Base-by-base conservation (phyloP, 2,888 invertebrate species). In the Phymatocera aterrima region DNA sequence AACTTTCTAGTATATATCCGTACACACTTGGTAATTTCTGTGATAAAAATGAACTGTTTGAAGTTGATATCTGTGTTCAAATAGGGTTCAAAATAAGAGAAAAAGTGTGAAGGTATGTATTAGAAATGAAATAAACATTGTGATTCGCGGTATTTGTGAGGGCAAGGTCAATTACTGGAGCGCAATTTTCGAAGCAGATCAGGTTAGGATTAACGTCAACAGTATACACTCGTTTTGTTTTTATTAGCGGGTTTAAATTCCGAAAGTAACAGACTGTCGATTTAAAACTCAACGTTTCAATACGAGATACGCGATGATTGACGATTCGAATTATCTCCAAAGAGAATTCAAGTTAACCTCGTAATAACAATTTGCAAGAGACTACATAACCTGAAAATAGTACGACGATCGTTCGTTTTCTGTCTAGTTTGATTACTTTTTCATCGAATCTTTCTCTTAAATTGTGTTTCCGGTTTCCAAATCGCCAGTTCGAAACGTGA, bases 151-250 rank as follows among this genome's bases (percentile, higher is more conserved):
- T 10, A 10, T 64, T 37, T 6, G 8, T 37, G 24, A n/a, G 18
- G 61, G 37, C 34, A 64, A 31, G 18, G 18, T 37, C 18, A 10
- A 64, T 34, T 37, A n/a, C n/a, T 10, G 18, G 18, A 15, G 6
- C 61, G 10, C 15, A 64, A n/a, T 37, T 37, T 15, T 64, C 6
- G n/a, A n/a, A 15, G 15, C 10, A n/a, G 34, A 64, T 64, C 37
- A 64, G 61, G 61, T 64, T 64, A 64, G 61, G 37, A 64, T 64
- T 64, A 57, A 28, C 15, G 21, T 57, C 24, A 57, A 57, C 57
- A 57, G 21, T 57, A 28, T 57, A 28, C 5, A 28, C 4, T 15
- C 10, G 21, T 57, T 1, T 57, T 57, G 21, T 24, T 1, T 3
- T 12, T 57, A 28, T 4, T 12, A 57, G 6, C 40, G 40, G 3